Conservation (phyloP, 2,888 invertebrate genomes). For the Drosophila ochracea region DNA sequence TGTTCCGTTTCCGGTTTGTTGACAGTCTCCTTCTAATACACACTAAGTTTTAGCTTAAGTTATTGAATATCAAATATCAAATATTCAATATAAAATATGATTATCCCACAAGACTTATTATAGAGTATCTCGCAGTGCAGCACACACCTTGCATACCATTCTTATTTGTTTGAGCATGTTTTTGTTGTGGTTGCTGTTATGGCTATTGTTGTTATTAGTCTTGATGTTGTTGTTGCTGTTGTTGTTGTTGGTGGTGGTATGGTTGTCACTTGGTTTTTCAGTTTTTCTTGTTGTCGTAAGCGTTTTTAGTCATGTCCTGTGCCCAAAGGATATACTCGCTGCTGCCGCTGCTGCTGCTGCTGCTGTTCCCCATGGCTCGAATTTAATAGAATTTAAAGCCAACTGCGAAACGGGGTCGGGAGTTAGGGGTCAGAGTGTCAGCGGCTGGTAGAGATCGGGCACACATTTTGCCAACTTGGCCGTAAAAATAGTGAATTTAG, state of each 20-base stretch:
- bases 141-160: not conserved
- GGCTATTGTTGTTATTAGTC: constrained; percentile 37
- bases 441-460: not conserved
- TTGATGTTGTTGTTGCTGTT: constrained; percentile 32
- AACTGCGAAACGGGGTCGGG: constrained; percentile 15
- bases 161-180: constrained; percentile 32
- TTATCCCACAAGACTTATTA: not conserved
- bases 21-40: not conserved
- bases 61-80: not conserved
- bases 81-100: not conserved
- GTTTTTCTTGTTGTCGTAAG: constrained; percentile 56
- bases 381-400: constrained; percentile 77
- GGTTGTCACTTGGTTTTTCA: constrained; percentile 49
- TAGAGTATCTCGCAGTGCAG: constrained; percentile 6
- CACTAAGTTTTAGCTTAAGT: not conserved
- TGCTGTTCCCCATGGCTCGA: constrained; percentile 31
- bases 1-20: not conserved
- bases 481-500: constrained; percentile 69
- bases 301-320: constrained; percentile 46
- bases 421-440: not conserved
- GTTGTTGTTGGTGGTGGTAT: constrained; percentile 40
- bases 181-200: constrained; percentile 27
- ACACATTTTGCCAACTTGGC: constrained; percentile 71
- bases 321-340: constrained; percentile 16
- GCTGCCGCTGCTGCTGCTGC: not conserved